Evolutionary conservation across 2,113 vertebrate species (phyloP), one percentile per base, ranked within the genome.

Genomic region (Anguilla japonica): DNA sequence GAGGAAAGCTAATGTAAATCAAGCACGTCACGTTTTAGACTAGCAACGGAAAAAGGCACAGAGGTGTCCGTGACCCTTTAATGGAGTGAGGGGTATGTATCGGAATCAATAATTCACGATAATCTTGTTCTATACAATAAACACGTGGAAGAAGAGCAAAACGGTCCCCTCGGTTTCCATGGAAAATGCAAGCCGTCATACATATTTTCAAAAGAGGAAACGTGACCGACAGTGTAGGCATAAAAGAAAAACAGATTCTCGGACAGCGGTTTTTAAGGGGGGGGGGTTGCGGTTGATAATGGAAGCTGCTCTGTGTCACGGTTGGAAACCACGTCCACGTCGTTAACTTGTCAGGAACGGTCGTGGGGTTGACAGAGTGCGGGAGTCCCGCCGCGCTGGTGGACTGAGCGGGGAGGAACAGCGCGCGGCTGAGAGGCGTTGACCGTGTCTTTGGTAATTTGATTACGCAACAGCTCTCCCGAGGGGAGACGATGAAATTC

Each of bases 21-120:
- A 84, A 79, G 79, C 63, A 81, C 85, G 88, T 89, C 86, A 87
- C 46, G 63, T 50, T 85, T 87, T 83, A 75, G 85, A 84, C 81
- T 71, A 79, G 57, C 75, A 50, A 9, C 34, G 39, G 71, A 29
- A 75, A 34, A 75, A 75, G n/a, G 9, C n/a, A 75, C 39, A 60
- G 78, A 81, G 56, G 26, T 16, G 34, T 80, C 15, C 7, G 8
- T 78, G 3, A 29, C 26, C 15, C 53, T n/a, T 34, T 57, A n/a
- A 46, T 22, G 20, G 41, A 41, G 41, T 67, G 41, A n/a, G 7
- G 50, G 50, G 50, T 53, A 53, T 75, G 18, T 8, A 82, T 43
- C 81, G 43, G 39, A 46, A 71, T 71, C 1, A 13, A 43, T 40
- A 41, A 29, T 22, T 67, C 39, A 26, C 83, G 71, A 41, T 84